Conservation (phyloP, 1,140 invertebrate species). For the Drosophila insularis region DNA sequence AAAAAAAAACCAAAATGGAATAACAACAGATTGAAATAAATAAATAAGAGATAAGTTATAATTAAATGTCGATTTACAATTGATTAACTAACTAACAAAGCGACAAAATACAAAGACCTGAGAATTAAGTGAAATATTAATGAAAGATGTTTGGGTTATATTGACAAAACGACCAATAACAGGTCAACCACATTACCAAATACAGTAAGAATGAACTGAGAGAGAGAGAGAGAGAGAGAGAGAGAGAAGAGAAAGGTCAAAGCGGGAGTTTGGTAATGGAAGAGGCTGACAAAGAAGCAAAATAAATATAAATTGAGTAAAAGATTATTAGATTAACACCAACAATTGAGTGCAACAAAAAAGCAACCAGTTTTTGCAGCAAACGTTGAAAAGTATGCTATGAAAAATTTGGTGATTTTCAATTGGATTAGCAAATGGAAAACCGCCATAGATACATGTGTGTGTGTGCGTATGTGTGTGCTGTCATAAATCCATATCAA, state of each 20-base stretch:
- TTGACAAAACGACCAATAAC: neutral
- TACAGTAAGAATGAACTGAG: too few species aligned
- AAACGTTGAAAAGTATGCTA: neutral
- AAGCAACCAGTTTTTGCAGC: neutral
- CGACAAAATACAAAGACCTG: slow-evolving; percentile 1
- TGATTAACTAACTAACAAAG: slow-evolving; percentile 53
- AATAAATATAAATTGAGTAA: slow-evolving; percentile 75
- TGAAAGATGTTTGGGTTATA: neutral
- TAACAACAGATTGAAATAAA: slow-evolving; percentile 40
- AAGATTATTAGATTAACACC: slow-evolving; percentile 67
- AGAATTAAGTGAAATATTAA: slow-evolving; percentile 29
- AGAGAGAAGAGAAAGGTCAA: neutral
- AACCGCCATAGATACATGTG: neutral
- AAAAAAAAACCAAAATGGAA: neutral
- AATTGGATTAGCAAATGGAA: slow-evolving; percentile 22
- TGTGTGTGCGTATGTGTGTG: neutral
- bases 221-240: too few species aligned
- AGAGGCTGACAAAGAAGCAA: slow-evolving; percentile 21
- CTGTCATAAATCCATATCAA: slow-evolving; percentile 54
- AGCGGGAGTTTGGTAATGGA: neutral
- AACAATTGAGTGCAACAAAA: slow-evolving; percentile 35
- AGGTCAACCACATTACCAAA: slow-evolving; percentile 10
- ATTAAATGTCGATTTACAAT: slow-evolving; percentile 69
- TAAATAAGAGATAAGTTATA: slow-evolving; percentile 70
- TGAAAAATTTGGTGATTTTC: slow-evolving; percentile 28